Evolutionary conservation across 1,140 invertebrate species (phyloP).

Genomic region (Nilaparvata lugens): DNA sequence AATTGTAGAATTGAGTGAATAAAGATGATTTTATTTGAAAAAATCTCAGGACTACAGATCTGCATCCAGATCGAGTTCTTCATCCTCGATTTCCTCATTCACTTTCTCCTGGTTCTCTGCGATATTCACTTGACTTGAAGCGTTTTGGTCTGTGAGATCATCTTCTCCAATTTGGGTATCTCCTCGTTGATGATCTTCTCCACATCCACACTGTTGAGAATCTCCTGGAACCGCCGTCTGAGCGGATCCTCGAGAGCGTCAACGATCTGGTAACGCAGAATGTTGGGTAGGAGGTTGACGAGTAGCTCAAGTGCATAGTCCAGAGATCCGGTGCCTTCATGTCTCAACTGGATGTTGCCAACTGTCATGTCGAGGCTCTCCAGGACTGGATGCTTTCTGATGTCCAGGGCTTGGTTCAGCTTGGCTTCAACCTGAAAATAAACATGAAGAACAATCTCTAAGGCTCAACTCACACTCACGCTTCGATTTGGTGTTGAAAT

Average conservation of each 20-base stretch:
- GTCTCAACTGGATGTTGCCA: conserved; percentile 66
- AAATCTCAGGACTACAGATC: no score
- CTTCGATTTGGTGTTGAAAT: no score
- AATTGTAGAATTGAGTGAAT: no score
- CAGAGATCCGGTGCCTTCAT: conserved; percentile 64
- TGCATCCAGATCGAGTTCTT: no score
- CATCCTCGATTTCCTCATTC: no score
- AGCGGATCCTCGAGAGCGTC: conserved; percentile 67
- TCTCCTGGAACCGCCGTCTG: conserved; percentile 53
- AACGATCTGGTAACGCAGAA: conserved; percentile 74
- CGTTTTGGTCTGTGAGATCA: background rate
- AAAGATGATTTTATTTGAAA: no score
- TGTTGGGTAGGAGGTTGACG: conserved; percentile 70
- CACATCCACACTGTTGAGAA: conserved; percentile 59
- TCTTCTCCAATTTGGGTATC: conserved; percentile 34
- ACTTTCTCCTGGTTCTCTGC: no score
- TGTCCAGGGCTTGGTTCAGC: conserved; percentile 64
- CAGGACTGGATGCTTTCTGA: conserved; percentile 55
- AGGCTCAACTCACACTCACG: no score
- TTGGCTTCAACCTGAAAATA: conserved; percentile 43
- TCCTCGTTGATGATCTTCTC: conserved; percentile 59
- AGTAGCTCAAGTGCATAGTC: conserved; percentile 70
- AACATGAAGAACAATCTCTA: no score
- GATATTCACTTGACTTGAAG: no score
- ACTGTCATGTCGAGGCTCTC: conserved; percentile 65